Conservation (phyloP, 2,888 invertebrate species). For the Drosophila barbarae region DNA sequence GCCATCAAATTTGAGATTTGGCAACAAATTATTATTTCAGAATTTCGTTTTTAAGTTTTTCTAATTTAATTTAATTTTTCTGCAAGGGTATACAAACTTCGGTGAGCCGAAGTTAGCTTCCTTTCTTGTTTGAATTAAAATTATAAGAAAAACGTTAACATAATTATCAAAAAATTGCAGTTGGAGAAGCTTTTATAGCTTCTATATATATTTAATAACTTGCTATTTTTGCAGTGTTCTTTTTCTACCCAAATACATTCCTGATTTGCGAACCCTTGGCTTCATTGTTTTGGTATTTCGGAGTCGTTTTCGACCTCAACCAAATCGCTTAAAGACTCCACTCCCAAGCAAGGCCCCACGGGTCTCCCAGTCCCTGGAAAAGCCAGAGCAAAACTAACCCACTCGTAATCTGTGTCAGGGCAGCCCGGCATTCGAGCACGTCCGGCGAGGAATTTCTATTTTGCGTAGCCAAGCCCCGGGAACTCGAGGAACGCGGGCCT, state of each 20-base stretch:
- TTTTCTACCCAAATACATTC: conserved; percentile 1
- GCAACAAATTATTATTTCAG: no score
- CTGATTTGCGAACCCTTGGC: conserved; percentile 11
- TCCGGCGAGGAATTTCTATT: conserved; percentile 66
- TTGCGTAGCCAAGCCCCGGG: conserved; percentile 45
- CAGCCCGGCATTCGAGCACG: conserved; percentile 56
- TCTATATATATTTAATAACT: not conserved
- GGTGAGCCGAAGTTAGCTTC: no score
- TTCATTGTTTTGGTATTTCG: conserved; percentile 14
- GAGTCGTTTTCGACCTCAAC: not conserved
- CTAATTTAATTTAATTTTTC: no score
- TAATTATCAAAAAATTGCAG: not conserved
- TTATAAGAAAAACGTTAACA: not conserved
- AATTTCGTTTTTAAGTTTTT: no score
- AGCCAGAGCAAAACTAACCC: conserved; percentile 4
- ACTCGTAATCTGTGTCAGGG: conserved; percentile 67
- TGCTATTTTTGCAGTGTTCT: not conserved
- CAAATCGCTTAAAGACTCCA: conserved; percentile 14
- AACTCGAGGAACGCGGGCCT: conserved; percentile 56
- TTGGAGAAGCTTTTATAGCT: not conserved
- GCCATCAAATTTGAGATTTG: no score
- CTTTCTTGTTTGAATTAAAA: not conserved
- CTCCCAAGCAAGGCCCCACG: not conserved
- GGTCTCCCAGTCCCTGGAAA: not conserved
- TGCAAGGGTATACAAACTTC: no score